phyloP scores from a whole-genome alignment of 2,113 vertebrate species.

The Guaruba guarouba region DNA sequence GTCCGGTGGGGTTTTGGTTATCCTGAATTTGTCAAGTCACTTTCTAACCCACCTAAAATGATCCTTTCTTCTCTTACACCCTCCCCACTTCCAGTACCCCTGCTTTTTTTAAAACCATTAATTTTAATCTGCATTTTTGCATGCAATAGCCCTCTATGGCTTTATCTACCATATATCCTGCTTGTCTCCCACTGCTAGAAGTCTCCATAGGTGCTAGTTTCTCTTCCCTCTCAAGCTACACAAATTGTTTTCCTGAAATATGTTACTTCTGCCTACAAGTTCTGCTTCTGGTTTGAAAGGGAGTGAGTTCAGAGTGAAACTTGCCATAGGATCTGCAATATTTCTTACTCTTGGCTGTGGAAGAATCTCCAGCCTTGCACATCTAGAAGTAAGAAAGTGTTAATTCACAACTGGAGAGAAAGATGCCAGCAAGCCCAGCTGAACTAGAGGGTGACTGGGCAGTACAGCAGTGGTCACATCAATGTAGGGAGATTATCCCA shows the following conservation, averaged over 20 bases:
- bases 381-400: neutral
- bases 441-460: neutral
- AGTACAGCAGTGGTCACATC: neutral
- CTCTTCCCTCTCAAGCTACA: neutral
- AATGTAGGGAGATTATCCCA: neutral
- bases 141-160: neutral
- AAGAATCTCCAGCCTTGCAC: neutral
- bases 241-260: neutral
- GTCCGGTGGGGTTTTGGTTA: neutral
- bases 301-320: neutral
- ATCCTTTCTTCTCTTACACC: neutral
- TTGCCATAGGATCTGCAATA: neutral
- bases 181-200: neutral
- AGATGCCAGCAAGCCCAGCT: neutral
- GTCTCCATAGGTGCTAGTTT: neutral
- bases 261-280: neutral
- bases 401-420: neutral
- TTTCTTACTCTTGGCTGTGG: neutral
- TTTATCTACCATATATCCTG: neutral
- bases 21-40: neutral
- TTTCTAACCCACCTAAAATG: neutral
- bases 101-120: neutral
- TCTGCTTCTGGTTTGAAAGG: neutral
- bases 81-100: neutral
- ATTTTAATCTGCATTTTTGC: neutral